Conservation (phyloP, 2,888 invertebrate species). For the Pseudococcus jackbeardsleyi region DNA sequence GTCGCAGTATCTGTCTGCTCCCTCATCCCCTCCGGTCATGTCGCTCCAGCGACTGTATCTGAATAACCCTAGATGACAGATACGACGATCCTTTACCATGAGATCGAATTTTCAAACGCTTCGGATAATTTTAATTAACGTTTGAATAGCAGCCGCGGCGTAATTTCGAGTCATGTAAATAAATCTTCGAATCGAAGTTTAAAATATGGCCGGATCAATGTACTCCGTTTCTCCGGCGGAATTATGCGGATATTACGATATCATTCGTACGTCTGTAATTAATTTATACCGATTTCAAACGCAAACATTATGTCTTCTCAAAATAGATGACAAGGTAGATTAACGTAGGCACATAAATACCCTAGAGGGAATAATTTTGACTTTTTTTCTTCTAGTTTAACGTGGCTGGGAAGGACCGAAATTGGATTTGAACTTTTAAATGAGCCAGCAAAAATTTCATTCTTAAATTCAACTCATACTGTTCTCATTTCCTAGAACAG, state of each 20-base stretch:
- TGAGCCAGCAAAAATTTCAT: too few relatives aligned
- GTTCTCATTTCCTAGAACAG: too few relatives aligned
- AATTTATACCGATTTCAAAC: constrained; percentile 18
- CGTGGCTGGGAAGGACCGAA: too few relatives aligned
- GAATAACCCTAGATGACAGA: not conserved
- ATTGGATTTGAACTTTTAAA: too few relatives aligned
- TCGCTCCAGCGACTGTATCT: not conserved
- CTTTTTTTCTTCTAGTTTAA: too few relatives aligned
- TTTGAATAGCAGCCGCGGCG: not conserved
- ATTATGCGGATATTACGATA: constrained; percentile 16
- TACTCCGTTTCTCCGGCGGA: not conserved
- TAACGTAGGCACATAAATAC: not conserved
- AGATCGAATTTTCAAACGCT: not conserved
- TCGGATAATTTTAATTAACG: not conserved
- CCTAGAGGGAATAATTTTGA: too few relatives aligned
- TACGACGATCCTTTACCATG: not conserved
- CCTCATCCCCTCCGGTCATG: too few relatives aligned
- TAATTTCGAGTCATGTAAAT: not conserved
- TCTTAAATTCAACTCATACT: too few relatives aligned
- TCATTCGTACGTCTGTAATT: not conserved
- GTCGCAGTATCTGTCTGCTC: not conserved
- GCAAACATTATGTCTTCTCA: not conserved
- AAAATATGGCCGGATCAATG: not conserved
- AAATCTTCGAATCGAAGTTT: not conserved
- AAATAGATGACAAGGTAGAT: not conserved